Percentiles rank a stretch among this genome's conserved stretches.
phyloP scores from a whole-genome alignment of 2,888 invertebrate species.

The Parnassius glacialis region DNA sequence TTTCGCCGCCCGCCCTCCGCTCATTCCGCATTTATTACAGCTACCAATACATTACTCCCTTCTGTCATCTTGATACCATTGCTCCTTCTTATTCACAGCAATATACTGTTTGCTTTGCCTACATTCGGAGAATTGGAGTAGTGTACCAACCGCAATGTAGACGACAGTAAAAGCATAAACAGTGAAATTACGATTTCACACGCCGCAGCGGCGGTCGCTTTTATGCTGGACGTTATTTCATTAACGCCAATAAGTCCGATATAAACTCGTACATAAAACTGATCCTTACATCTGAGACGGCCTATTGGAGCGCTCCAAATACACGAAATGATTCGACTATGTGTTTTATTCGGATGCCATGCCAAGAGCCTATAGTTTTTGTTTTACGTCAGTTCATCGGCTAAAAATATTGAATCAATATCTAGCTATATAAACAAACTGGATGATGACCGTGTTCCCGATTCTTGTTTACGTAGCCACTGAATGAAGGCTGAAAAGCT shows the following conservation, averaged over 20 bases:
- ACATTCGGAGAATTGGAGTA: slow-evolving; percentile 30
- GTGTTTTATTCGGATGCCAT: neutral
- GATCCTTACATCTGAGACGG: slow-evolving; percentile 29
- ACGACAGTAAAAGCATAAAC: slow-evolving; percentile 46
- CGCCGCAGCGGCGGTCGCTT: slow-evolving; percentile 32
- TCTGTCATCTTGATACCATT: slow-evolving; percentile 28
- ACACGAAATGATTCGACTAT: neutral
- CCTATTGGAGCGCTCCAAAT: neutral
- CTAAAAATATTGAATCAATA: slow-evolving; percentile 28
- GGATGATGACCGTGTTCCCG: slow-evolving; percentile 22
- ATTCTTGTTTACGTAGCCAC: slow-evolving; percentile 22
- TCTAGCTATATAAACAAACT: slow-evolving; percentile 23
- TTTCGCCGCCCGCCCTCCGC: slow-evolving; percentile 33
- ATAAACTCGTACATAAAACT: slow-evolving; percentile 40
- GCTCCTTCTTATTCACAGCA: slow-evolving; percentile 28
- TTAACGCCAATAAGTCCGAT: slow-evolving; percentile 39
- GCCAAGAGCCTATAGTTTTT: slow-evolving; percentile 14
- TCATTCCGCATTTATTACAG: slow-evolving; percentile 29
- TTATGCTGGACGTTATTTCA: slow-evolving; percentile 38
- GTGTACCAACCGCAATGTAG: slow-evolving; percentile 33
- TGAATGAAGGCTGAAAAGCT: slow-evolving; percentile 18
- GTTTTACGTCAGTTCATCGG: slow-evolving; percentile 15
- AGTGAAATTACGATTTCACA: slow-evolving; percentile 47
- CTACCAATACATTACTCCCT: slow-evolving; percentile 41
- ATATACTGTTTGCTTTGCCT: slow-evolving; percentile 40